Base-by-base conservation (phyloP, 2,797 vertebrate genomes). In the Coregonus sp. region DNA sequence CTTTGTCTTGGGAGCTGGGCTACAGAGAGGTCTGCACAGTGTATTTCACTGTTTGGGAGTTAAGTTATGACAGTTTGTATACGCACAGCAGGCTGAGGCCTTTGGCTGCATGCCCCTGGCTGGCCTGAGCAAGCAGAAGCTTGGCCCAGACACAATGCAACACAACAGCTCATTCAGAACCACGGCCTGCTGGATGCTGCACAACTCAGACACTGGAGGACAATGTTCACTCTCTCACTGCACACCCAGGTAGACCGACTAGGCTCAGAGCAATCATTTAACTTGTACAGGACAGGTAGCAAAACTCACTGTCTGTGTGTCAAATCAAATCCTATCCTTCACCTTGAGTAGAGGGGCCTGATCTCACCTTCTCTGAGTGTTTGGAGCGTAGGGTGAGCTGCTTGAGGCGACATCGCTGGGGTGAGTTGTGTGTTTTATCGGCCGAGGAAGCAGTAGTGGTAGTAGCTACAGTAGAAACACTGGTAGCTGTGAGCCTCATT, bases 31-130 rank as follows among this genome's bases (percentile, higher is more conserved):
- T 9, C 85, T 86, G 88, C 82, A n/a, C 75, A 84, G 83, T 51
- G 77, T 86, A 50, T 4, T 0, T 61, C 68, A 11, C 37, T 70
- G 73, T 80, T 59, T 78, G 83, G 54, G 78, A 29, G 47, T 73
- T 15, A 2, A 81, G 77, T 83, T 78, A 61, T 87, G 87, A 86
- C 85, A 85, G 89, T 77, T 82, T 84, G 74, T 84, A 78, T 66
- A 81, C 25, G 71, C n/a, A 16, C 40, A 50, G 76, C 70, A 71
- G 75, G 82, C 40, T 16, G 56, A 59, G 56, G 7, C 72, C 3
- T 76, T 51, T 78, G 84, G 80, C 85, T 63, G 82, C 71, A 31
- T 1, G 74, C 70, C 80, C 50, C 59, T n/a, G 73, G 5, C 51
- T 37, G 16, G 15, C 11, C 2, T 9, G 63, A 15, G 61, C 47